Percentiles rank a stretch among this genome's conserved stretches.
These are phyloP conservation scores for Latrodectus elegans DNA, from an alignment of 2,888 invertebrate genomes.

Conservation along the genomic window DNA sequence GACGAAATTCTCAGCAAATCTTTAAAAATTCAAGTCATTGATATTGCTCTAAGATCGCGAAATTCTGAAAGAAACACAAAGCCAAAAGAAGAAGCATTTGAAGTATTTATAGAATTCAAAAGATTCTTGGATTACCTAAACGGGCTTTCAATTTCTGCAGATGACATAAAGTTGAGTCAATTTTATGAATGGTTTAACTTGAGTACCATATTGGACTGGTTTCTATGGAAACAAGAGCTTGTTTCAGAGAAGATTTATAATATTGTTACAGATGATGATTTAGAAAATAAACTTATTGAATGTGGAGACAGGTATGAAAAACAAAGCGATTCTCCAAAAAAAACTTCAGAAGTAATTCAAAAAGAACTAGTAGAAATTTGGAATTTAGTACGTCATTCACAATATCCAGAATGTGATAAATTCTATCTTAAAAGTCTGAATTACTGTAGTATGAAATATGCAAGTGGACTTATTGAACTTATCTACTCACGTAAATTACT, in stretches of 20 bases:
- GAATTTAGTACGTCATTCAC: conserved; percentile 12
- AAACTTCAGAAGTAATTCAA: conserved; percentile 15
- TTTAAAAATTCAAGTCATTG: conserved; percentile 5
- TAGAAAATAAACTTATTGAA: conserved; percentile 17
- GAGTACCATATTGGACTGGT: conserved; percentile 36
- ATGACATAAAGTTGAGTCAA: conserved; percentile 8
- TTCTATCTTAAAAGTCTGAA: conserved; percentile 15
- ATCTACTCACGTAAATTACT: conserved; percentile 6
- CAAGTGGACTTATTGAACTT: conserved; percentile 6
- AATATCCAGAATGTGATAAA: background rate
- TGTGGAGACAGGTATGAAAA: conserved; percentile 26
- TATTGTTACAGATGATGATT: conserved; percentile 10
- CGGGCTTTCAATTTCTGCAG: background rate
- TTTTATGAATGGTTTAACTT: conserved; percentile 36
- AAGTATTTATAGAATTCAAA: conserved; percentile 21
- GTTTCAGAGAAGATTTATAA: background rate
- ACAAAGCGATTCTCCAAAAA: conserved; percentile 19
- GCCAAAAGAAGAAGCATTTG: conserved; percentile 24
- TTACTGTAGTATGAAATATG: conserved; percentile 30
- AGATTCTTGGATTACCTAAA: background rate
- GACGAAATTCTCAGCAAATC: conserved; percentile 8
- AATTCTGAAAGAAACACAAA: background rate
- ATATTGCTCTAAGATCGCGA: conserved; percentile 21
- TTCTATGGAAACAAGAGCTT: conserved; percentile 19
- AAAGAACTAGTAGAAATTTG: conserved; percentile 23